phyloP scores from a whole-genome alignment of 64 coral and sea anemone species.

The Montipora efflorescens region DNA sequence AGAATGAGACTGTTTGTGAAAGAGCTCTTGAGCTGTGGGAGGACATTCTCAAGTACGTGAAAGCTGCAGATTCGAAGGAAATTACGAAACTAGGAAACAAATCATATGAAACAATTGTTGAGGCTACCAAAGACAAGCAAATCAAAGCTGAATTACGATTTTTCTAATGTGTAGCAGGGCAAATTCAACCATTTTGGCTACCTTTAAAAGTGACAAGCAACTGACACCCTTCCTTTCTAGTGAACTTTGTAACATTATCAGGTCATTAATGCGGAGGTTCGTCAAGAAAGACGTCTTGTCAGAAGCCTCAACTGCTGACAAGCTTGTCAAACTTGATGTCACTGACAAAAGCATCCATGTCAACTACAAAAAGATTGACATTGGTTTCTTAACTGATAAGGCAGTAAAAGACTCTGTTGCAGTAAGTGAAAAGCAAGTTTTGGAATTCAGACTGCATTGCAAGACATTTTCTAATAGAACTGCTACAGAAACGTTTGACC shows the following conservation, averaged over 20 bases:
- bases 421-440: slow-evolving; percentile 37
- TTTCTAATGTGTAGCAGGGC: slow-evolving; percentile 61
- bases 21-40: slow-evolving; percentile 68
- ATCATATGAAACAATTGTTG: background rate
- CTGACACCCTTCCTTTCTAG: too few relatives aligned
- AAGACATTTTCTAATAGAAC: background rate
- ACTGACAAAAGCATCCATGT: slow-evolving; percentile 38
- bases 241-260: too few relatives aligned
- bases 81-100: slow-evolving; percentile 73
- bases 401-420: background rate
- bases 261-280: slow-evolving; percentile 69
- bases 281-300: slow-evolving; percentile 24
- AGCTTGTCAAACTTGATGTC: slow-evolving; percentile 5
- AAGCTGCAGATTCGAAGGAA: slow-evolving; percentile 59
- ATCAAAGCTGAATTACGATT: slow-evolving; percentile 61
- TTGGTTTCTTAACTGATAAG: slow-evolving; percentile 51
- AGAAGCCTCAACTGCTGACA: slow-evolving; percentile 50
- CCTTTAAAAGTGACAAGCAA: too few relatives aligned
- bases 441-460: slow-evolving; percentile 46
- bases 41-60: slow-evolving; percentile 48
- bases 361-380: slow-evolving; percentile 53
- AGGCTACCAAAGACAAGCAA: background rate
- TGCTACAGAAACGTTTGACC: too few relatives aligned
- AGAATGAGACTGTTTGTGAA: slow-evolving; percentile 78
- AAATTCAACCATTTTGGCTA: background rate